Percentiles rank a stretch among this genome's conserved stretches.
Conservation (phyloP, 2,113 vertebrate species). For the Variabilichromis moorii region DNA sequence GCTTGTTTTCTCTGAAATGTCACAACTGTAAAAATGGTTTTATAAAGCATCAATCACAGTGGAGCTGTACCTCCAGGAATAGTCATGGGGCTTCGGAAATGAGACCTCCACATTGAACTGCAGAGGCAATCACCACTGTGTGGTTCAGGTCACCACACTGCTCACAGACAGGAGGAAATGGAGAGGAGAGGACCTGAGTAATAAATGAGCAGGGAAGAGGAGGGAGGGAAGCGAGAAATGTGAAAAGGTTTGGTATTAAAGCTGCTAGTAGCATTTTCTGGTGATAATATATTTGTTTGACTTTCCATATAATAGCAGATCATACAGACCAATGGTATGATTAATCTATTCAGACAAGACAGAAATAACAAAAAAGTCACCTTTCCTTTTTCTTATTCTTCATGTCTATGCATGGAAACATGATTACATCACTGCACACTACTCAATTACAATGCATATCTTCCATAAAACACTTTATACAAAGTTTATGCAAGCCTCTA, state of each 20-base stretch:
- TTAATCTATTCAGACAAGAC: not conserved
- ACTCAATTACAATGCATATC: not conserved
- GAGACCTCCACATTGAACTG: conserved; percentile 57
- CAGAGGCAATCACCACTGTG: conserved; percentile 56
- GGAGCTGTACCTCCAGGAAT: conserved; percentile 50
- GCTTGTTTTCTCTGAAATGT: conserved; percentile 73
- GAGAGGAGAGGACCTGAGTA: not conserved
- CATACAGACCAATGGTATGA: not conserved
- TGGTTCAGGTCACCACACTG: conserved; percentile 47
- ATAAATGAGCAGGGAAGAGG: not conserved
- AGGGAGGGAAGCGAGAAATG: not conserved
- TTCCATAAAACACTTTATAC: not conserved
- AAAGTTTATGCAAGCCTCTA: not conserved
- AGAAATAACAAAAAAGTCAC: not conserved
- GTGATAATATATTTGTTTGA: not conserved
- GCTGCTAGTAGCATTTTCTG: not conserved
- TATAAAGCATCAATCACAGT: conserved; percentile 63
- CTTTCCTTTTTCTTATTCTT: not conserved
- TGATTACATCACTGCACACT: not conserved
- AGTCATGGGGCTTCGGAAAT: conserved; percentile 53
- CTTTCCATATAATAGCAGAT: not conserved
- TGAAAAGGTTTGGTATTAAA: not conserved
- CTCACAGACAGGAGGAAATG: conserved; percentile 10
- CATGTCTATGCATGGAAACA: not conserved
- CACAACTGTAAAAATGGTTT: conserved; percentile 60